Conservation (phyloP, 1,140 invertebrate genomes). For the Radopholus similis region DNA sequence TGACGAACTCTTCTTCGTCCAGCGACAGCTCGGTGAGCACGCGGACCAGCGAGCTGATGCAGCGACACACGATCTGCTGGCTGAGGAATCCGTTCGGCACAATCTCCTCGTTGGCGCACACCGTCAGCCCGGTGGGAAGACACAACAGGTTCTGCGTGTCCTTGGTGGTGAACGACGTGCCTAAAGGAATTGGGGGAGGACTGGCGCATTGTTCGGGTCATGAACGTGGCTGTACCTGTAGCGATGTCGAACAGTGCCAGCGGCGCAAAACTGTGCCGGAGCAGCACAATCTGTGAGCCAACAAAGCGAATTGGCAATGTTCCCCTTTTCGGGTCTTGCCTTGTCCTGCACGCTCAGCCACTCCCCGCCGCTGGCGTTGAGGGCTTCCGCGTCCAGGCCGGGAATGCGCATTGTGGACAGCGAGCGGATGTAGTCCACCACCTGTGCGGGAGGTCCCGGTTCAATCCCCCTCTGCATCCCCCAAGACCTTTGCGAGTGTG, state of each 20-base stretch:
- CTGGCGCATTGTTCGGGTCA: background rate
- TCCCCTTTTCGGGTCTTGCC: background rate
- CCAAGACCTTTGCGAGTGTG: slow-evolving; percentile 43
- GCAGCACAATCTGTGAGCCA: slow-evolving; percentile 34
- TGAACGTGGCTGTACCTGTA: no score
- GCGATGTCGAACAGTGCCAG: slow-evolving; percentile 49
- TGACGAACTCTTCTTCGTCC: slow-evolving; percentile 32
- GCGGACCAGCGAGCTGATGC: slow-evolving; percentile 31
- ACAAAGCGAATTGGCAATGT: background rate
- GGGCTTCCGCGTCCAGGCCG: background rate
- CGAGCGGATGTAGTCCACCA: slow-evolving; percentile 10
- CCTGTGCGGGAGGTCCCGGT: background rate
- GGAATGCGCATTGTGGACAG: slow-evolving; percentile 1
- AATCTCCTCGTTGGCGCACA: slow-evolving; percentile 40
- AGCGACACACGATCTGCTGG: slow-evolving; percentile 36
- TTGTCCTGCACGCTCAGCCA: slow-evolving; percentile 6
- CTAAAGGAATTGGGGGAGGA: background rate
- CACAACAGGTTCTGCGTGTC: slow-evolving; percentile 40
- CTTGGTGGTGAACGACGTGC: slow-evolving; percentile 26
- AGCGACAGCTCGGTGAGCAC: slow-evolving; percentile 31
- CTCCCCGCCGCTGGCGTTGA: background rate
- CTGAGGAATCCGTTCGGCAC: slow-evolving; percentile 43
- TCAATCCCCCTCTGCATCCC: no score
- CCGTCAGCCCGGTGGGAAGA: slow-evolving; percentile 41
- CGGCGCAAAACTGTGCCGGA: slow-evolving; percentile 41